Base-by-base conservation (phyloP, 2,113 vertebrate genomes). In the Fulica atra region DNA sequence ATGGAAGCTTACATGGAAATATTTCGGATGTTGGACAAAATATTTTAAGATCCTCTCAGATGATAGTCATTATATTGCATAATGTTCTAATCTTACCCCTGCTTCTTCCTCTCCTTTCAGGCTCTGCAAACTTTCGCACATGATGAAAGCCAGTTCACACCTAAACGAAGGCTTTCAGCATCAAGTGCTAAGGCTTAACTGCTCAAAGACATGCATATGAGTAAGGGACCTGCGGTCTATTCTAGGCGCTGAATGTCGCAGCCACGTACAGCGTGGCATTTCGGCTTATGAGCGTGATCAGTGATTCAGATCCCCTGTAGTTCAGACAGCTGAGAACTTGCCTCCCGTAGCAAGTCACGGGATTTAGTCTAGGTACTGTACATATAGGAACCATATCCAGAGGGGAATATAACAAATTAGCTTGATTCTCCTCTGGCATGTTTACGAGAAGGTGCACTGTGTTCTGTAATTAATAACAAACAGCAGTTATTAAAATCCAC, bases 391-490 rank as follows among this genome's bases (percentile, higher is more conserved):
- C 23, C 36, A 54, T 77, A 83, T 83, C 72, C 88, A 86, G 82
- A 93, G 31, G 82, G 93, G 63, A 96, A 94, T 93, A 88, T 46
- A 93, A 82, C 68, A 94, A 94, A 95, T 90, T 80, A 94, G 25
- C 66, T 91, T 72, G 48, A 71, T 92, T 95, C 53, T 92, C 81
- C 66, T 76, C 86, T 76, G 90, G 84, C 40, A 5, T 89, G 66
- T 68, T 89, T 82, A 82, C 95, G 85, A 81, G 65, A 96, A 95
- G 59, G n/a, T 70, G 86, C 91, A 91, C 78, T 53, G 72, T 76
- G 93, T 88, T 93, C 93, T 79, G 61, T 88, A 96, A 95, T 97
- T 94, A 96, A 94, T 56, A 91, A 91, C 89, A 96, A 96, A 94
- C 77, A 95, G 72, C 51, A 74, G 33, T 87, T 96, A 95, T 93